Evolutionary conservation across 2,888 invertebrate species (phyloP), one percentile per base, ranked within the genome.

Genomic region (Campoplex nolae): DNA sequence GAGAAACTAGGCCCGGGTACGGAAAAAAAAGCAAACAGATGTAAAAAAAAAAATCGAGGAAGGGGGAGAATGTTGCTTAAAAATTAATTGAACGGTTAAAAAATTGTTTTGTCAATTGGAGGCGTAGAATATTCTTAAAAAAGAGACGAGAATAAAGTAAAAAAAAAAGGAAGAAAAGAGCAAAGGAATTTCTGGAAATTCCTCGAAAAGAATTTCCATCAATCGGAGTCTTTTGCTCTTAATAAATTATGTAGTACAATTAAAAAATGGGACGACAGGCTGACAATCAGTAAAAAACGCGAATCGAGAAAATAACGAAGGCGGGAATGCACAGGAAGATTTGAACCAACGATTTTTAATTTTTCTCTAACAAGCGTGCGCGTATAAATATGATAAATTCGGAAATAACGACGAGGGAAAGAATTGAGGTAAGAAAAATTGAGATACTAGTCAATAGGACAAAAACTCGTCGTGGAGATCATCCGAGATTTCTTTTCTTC

Each of bases 241-340:
- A 90, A 93, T 92, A 93, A 93, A 93, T 62, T 93, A 91, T 90
- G 89, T 90, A 84, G 92, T 88, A 83, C 80, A 87, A 90, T 83
- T 88, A 87, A 89, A 79, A 75, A 71, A 73, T 45, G 48, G 56
- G 35, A n/a, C 13, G 35, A n/a, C 13, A 67, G 35, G 62, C 38
- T 6, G 4, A 6, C 38, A 38, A 38, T 38, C 6, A 6, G 38
- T 70, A 56, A 45, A 32, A 13, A 77, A 83, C 42, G 23, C 42
- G 16, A 23, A 23, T 70, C 23, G 16, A 79, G 45, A 81, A 62
- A 74, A 32, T 16, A 62, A 13, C 32, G 16, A 32, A 16, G 70
- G 77, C 56, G 79, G 85, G 86, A 85, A 88, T 88, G 85, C 77
- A 65, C 77, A 78, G 85, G 85, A 85, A 88, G 87, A 85, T 83